phyloP scores from a whole-genome alignment of 2,888 invertebrate genomes.

The Hypomecis atomaria region DNA sequence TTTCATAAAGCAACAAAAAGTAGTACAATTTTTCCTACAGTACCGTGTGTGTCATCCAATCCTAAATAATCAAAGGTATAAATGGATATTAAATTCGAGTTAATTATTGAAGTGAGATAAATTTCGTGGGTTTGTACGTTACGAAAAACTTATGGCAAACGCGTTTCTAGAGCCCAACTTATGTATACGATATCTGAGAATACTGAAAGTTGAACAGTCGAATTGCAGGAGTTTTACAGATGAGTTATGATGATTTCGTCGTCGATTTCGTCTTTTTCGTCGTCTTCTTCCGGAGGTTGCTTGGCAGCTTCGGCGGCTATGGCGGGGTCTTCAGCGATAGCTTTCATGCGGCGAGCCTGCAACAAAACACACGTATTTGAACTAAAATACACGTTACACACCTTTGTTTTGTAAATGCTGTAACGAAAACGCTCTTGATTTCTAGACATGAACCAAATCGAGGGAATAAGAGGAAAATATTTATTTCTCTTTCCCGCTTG shows the following conservation, averaged over 20 bases:
- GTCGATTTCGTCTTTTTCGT: constrained; percentile 94
- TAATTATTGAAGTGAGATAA: constrained; percentile 43
- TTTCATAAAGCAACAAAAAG: too few species aligned
- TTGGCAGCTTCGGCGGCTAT: constrained; percentile 87
- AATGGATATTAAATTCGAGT: constrained; percentile 67
- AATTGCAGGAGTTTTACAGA: constrained; percentile 80
- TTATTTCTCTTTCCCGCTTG: too few species aligned
- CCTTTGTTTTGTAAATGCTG: too few species aligned
- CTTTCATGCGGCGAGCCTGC: constrained; percentile 88
- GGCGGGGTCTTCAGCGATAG: constrained; percentile 87
- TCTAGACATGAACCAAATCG: too few species aligned
- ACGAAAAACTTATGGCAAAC: constrained; percentile 45
- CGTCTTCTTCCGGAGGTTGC: constrained; percentile 90
- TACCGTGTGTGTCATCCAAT: too few species aligned
- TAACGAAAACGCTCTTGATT: too few species aligned
- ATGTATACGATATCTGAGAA: constrained; percentile 14
- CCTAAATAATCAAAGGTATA: constrained; percentile 46
- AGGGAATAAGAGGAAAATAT: too few species aligned
- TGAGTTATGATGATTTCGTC: constrained; percentile 95
- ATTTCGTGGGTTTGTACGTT: constrained; percentile 48
- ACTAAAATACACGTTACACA: background rate
- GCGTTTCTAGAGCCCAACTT: constrained; percentile 15
- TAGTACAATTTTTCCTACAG: too few species aligned
- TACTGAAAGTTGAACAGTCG: constrained; percentile 20
- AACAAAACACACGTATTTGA: constrained; percentile 6